phyloP scores from a whole-genome alignment of 2,888 invertebrate genomes.

The Bombyx huttoni region DNA sequence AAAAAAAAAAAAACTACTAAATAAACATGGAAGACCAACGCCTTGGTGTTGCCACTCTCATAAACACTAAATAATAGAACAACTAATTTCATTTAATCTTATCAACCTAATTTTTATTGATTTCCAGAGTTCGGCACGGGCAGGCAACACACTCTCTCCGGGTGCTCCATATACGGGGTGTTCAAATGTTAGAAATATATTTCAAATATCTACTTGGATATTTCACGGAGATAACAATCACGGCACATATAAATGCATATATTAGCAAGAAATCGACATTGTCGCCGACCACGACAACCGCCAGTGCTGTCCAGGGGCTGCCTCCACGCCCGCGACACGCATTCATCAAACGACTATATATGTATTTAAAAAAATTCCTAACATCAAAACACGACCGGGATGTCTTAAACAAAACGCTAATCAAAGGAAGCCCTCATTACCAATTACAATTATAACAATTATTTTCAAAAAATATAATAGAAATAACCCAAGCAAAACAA shows the following conservation, averaged over 20 bases:
- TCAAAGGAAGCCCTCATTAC: not conserved
- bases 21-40: no score
- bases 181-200: not conserved
- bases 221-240: no score
- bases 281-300: not conserved
- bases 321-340: not conserved
- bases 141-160: slow-evolving; percentile 28
- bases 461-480: slow-evolving; percentile 7
- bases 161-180: slow-evolving; percentile 25
- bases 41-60: no score
- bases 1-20: no score
- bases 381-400: not conserved
- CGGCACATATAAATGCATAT: no score
- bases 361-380: not conserved
- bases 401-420: not conserved
- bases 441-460: slow-evolving; percentile 3
- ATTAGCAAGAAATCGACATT: no score
- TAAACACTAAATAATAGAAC: not conserved
- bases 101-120: slow-evolving; percentile 5
- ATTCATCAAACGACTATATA: not conserved
- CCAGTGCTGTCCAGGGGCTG: not conserved
- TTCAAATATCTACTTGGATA: not conserved
- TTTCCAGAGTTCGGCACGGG: slow-evolving; percentile 37
- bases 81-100: slow-evolving; percentile 5
- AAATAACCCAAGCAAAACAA: not conserved